Evolutionary conservation across 2,797 vertebrate species (phyloP), one percentile per base, ranked within the genome.

Genomic region (Tiaroga cobitis): DNA sequence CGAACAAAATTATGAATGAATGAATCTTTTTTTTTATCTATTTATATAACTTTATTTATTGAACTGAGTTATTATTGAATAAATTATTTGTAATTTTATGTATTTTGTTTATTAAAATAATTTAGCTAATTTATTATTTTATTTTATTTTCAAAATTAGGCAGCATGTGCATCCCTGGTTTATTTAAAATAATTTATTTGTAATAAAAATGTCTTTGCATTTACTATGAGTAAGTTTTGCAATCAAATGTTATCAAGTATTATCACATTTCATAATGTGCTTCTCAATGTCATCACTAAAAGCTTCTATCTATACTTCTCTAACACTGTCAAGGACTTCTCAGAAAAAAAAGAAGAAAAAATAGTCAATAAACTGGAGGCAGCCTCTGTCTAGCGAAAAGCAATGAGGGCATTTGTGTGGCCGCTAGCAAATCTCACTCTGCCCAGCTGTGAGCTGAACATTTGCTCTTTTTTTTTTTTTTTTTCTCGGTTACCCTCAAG

Each of bases 321-420:
- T 90, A 85, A 39, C 29, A 61, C 65, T 82, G 84, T 89, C 88
- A 89, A 90, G 80, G 88, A 80, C 24, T 8, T 82, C 61, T 74
- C 24, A 10, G n/a, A 7, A n/a, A 61, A 78, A 32, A 43, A 5
- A 32, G 49, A 83, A 46, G 19, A 26, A 81, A 83, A 68, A 29
- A 79, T 24, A 73, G 69, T 86, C 81, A 82, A 81, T 85, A 83
- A 74, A 32, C 32, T 63, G 37, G 43, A 80, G 29, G 7, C 76
- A 65, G 67, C 69, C 68, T 73, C 69, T 86, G 56, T 82, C 81
- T 84, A 37, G 80, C 29, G 9, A 79, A 73, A 73, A 9, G 43
- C 16, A 80, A 21, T 76, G 46, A 86, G 29, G n/a, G 77, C 59
- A 63, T 81, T 63, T 68, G 26, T 49, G 54, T 73, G 78, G 39